These are phyloP conservation scores for Epirrhoe tristata DNA, from an alignment of 2,888 invertebrate genomes.

Conservation along the genomic window DNA sequence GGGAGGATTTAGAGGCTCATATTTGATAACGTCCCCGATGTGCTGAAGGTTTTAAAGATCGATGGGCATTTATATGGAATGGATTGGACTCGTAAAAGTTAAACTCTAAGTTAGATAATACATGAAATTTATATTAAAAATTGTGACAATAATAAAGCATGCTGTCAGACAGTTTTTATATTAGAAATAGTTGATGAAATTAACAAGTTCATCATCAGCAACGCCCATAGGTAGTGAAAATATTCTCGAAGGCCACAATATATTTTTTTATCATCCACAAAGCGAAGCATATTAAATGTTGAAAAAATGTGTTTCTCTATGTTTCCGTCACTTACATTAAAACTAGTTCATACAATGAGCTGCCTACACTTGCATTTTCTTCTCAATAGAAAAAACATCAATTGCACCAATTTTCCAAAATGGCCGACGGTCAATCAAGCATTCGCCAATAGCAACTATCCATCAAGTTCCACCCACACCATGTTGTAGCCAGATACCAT, in stretches of 20 bases:
- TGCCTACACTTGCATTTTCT: neutral
- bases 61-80: neutral
- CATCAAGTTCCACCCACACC: constrained; percentile 76
- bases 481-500: constrained; percentile 66
- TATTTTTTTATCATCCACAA: no score
- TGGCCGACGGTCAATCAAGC: constrained; percentile 39
- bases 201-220: no score
- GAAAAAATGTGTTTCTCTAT: no score
- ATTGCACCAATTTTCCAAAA: constrained; percentile 24
- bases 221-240: no score
- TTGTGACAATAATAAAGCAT: no score
- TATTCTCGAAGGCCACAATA: no score
- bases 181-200: no score
- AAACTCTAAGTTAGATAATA: neutral
- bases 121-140: no score
- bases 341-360: neutral
- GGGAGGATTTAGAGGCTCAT: constrained; percentile 55
- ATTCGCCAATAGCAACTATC: constrained; percentile 65
- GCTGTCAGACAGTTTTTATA: no score
- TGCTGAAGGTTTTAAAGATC: constrained; percentile 31
- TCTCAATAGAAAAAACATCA: neutral
- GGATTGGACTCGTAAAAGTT: neutral
- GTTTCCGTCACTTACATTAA: no score
- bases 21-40: constrained; percentile 37
- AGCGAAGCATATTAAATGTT: no score